A percentile compares a stretch with the other conserved stretches of the same genome.
Evolutionary conservation across 1,140 invertebrate species (phyloP).

Genomic region (Caenorhabditis tropicalis): DNA sequence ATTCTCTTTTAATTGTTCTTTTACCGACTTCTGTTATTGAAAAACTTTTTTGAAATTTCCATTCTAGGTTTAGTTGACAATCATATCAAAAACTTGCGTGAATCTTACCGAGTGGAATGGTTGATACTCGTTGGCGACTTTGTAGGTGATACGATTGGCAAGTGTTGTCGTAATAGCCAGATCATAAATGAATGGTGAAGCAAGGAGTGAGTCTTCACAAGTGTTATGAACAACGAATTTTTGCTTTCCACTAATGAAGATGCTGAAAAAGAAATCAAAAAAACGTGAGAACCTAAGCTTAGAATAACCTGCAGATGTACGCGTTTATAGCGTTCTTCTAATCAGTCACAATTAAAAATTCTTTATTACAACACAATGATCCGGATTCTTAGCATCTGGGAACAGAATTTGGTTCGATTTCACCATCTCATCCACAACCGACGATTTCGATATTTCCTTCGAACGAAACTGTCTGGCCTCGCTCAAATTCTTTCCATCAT

Average conservation of each 20-base stretch:
- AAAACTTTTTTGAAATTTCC: too few relatives aligned
- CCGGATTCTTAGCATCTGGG: conserved; percentile 81
- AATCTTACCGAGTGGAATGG: conserved; percentile 82
- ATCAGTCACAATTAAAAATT: conserved; percentile 92
- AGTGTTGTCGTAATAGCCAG: conserved; percentile 86
- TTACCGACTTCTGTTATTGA: too few relatives aligned
- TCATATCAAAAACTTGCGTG: too few relatives aligned
- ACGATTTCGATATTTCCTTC: conserved; percentile 86
- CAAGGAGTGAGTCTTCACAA: conserved; percentile 93
- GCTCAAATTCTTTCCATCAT: conserved; percentile 94
- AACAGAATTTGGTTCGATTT: conserved; percentile 87
- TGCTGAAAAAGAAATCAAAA: conserved; percentile 77
- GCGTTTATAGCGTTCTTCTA: conserved; percentile 96
- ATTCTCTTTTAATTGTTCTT: too few relatives aligned
- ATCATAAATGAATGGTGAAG: conserved; percentile 89
- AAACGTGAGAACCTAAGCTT: not conserved
- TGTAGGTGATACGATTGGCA: conserved; percentile 79
- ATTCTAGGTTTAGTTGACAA: too few relatives aligned
- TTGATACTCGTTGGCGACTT: not conserved
- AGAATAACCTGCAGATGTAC: conserved; percentile 79
- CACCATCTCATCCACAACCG: too few relatives aligned
- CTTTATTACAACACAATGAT: conserved; percentile 94
- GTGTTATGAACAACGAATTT: conserved; percentile 94
- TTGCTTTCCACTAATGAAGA: conserved; percentile 90
- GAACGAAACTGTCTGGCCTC: conserved; percentile 85